Percentiles rank a stretch among this genome's conserved stretches.
Evolutionary conservation across 2,797 vertebrate genomes (phyloP).

Genomic region (Onychomys arenicola): DNA sequence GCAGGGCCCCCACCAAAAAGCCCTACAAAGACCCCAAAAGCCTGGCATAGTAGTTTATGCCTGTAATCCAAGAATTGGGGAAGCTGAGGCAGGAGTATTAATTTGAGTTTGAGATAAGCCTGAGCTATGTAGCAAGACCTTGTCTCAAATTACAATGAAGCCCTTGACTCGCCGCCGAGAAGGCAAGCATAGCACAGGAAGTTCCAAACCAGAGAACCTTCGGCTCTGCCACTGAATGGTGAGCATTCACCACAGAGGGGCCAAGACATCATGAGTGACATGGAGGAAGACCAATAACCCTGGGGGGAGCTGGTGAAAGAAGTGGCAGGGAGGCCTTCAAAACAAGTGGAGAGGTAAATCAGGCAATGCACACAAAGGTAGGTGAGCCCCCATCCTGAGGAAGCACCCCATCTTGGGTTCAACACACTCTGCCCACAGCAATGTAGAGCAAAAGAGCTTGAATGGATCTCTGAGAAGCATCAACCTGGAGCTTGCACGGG

Average conservation of each 20-base stretch:
- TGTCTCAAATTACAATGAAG: background rate
- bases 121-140: background rate
- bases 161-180: background rate
- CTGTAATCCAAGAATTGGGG: background rate
- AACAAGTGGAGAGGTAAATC: background rate
- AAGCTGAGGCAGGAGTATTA: background rate
- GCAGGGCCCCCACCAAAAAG: background rate
- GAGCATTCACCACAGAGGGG: background rate
- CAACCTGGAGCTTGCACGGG: background rate
- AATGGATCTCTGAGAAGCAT: background rate
- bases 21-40: background rate
- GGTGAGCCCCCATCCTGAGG: background rate
- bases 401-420: background rate
- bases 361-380: background rate
- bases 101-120: background rate
- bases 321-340: background rate
- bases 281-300: background rate
- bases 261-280: too few relatives aligned
- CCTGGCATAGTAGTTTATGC: background rate
- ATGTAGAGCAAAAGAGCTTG: too few relatives aligned
- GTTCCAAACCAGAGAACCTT: background rate
- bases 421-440: too few relatives aligned
- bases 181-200: background rate
- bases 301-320: background rate
- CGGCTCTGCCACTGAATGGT: background rate